phyloP scores from a whole-genome alignment of 2,888 invertebrate species.

The Alviniconcha strummeri region DNA sequence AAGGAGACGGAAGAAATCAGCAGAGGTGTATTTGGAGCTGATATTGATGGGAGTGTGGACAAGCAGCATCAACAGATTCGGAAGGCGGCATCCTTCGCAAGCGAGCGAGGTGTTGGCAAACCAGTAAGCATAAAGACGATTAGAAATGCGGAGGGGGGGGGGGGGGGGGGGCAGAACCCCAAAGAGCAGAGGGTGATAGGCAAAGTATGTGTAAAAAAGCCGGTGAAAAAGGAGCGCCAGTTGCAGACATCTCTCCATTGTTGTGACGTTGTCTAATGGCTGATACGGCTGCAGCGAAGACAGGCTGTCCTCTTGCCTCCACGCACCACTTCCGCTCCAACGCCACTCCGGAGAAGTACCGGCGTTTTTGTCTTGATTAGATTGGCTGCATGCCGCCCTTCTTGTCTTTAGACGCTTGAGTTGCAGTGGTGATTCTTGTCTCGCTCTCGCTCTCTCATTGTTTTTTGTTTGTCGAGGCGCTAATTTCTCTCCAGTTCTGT shows the following conservation, averaged over 20 bases:
- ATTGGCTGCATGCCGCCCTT: no score
- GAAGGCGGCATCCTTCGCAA: not conserved
- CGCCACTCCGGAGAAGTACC: no score
- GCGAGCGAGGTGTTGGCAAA: not conserved
- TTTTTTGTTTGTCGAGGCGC: no score
- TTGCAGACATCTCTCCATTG: slow-evolving; percentile 18
- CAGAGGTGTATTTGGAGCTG: slow-evolving; percentile 12
- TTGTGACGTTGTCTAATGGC: slow-evolving; percentile 31
- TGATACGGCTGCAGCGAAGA: slow-evolving; percentile 25
- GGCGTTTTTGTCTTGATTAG: no score
- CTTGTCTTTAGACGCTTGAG: no score
- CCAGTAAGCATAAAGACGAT: not conserved
- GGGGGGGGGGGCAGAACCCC: not conserved
- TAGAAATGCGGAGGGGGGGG: not conserved
- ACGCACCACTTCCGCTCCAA: slow-evolving; percentile 19
- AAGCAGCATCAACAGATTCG: not conserved
- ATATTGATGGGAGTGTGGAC: slow-evolving; percentile 7
- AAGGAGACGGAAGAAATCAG: not conserved
- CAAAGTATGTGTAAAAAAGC: slow-evolving; percentile 13
- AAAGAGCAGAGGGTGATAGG: not conserved
- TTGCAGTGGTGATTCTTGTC: no score
- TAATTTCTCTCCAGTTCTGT: no score
- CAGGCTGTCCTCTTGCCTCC: slow-evolving; percentile 4
- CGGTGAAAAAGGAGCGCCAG: not conserved
- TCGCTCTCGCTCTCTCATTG: no score